Percentiles rank a stretch among this genome's conserved stretches.
Conservation (phyloP, 2,113 vertebrate genomes). For the Microtus richardsoni region DNA sequence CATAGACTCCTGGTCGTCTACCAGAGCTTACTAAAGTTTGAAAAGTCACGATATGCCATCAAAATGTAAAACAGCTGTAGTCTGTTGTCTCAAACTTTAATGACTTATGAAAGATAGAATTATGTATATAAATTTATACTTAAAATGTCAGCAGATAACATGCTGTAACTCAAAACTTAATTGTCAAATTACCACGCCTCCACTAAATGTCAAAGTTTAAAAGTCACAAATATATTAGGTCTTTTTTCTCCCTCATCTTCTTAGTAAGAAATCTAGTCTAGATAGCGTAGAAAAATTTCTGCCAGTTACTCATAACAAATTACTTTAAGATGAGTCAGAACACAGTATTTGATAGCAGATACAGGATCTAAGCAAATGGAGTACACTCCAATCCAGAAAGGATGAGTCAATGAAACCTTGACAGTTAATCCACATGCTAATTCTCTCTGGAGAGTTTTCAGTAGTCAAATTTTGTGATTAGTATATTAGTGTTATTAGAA, state of each 20-base stretch:
- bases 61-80: not conserved
- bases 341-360: not conserved
- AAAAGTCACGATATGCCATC: not conserved
- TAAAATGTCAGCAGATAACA: not conserved
- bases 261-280: not conserved
- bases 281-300: slow-evolving; percentile 30
- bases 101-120: not conserved
- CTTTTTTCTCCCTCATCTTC: not conserved
- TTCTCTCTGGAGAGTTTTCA: not conserved
- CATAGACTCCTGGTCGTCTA: not conserved
- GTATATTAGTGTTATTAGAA: slow-evolving; percentile 7
- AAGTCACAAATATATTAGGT: not conserved
- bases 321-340: slow-evolving; percentile 47
- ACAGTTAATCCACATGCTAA: not conserved
- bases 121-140: not conserved
- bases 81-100: not conserved
- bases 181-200: not conserved
- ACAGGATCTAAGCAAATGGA: not conserved
- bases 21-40: not conserved
- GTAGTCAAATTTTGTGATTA: not conserved
- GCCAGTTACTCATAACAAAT: slow-evolving; percentile 33
- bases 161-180: not conserved
- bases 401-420: slow-evolving; percentile 9
- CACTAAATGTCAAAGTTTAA: slow-evolving; percentile 18
- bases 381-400: not conserved